These are phyloP conservation scores for Spialia ferax DNA, from an alignment of 2,888 invertebrate genomes.

Conservation along the genomic window DNA sequence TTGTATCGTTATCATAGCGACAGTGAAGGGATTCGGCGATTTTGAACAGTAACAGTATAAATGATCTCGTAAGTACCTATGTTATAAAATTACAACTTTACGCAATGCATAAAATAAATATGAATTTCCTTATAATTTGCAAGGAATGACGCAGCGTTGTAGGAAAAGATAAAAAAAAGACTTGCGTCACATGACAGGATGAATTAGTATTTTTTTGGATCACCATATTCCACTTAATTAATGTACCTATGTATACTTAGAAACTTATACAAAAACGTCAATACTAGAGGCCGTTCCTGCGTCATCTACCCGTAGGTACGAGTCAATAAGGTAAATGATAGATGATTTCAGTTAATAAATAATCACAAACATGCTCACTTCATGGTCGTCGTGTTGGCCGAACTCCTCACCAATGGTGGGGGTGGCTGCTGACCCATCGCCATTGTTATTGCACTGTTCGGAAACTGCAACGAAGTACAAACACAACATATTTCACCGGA, in stretches of 20 bases:
- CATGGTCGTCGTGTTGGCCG: slow-evolving; percentile 82
- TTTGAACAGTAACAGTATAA: too few relatives aligned
- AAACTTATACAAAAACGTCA: not conserved
- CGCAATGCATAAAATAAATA: not conserved
- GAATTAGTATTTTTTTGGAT: too few relatives aligned
- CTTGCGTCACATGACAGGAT: not conserved
- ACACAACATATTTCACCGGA: slow-evolving; percentile 56
- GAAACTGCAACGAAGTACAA: slow-evolving; percentile 81
- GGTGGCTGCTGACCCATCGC: slow-evolving; percentile 85
- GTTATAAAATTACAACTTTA: too few relatives aligned
- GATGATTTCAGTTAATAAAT: slow-evolving; percentile 8
- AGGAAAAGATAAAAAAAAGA: not conserved
- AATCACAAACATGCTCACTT: slow-evolving; percentile 73
- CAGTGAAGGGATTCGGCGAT: not conserved
- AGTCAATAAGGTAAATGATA: not conserved
- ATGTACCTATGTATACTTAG: too few relatives aligned
- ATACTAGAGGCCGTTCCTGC: slow-evolving; percentile 8
- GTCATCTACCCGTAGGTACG: not conserved
- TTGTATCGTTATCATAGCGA: slow-evolving; percentile 2
- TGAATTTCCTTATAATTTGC: not conserved
- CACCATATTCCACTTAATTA: too few relatives aligned
- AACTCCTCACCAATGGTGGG: slow-evolving; percentile 85
- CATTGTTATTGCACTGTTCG: slow-evolving; percentile 83
- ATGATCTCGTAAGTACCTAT: too few relatives aligned
- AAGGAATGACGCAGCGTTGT: not conserved